These are phyloP conservation scores for Syngnathus typhle DNA, from an alignment of 2,113 vertebrate genomes.

Conservation along the genomic window DNA sequence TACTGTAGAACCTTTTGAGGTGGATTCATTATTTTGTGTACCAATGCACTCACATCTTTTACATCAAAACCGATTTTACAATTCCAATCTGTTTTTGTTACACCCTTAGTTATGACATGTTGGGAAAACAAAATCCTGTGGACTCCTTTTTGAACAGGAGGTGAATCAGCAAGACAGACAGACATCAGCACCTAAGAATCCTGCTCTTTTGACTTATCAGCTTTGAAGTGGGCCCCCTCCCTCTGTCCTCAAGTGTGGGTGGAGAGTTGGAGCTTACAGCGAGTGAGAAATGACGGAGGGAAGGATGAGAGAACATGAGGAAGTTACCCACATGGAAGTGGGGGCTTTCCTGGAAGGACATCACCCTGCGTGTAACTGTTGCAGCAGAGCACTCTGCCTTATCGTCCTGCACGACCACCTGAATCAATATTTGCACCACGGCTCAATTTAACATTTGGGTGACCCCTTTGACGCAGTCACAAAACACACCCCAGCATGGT, in stretches of 20 bases:
- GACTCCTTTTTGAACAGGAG: slow-evolving; percentile 49
- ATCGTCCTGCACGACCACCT: slow-evolving; percentile 72
- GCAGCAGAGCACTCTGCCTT: slow-evolving; percentile 61
- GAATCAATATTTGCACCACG: slow-evolving; percentile 78
- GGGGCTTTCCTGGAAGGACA: slow-evolving; percentile 73
- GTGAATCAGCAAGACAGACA: slow-evolving; percentile 56
- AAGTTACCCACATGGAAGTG: slow-evolving; percentile 68
- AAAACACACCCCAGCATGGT: slow-evolving; percentile 71
- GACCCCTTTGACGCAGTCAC: slow-evolving; percentile 70
- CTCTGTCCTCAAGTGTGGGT: slow-evolving; percentile 53
- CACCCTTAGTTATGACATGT: slow-evolving; percentile 8
- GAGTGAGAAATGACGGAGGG: slow-evolving; percentile 40
- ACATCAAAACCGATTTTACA: too few relatives aligned
- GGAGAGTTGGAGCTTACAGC: slow-evolving; percentile 46
- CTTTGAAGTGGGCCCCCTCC: slow-evolving; percentile 69
- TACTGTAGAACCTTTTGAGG: too few relatives aligned
- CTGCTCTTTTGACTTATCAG: slow-evolving; percentile 55
- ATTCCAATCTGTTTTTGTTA: too few relatives aligned
- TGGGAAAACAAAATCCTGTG: slow-evolving; percentile 45
- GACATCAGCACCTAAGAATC: slow-evolving; percentile 56
- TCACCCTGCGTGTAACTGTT: slow-evolving; percentile 66
- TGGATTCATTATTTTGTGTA: too few relatives aligned
- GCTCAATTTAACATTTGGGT: slow-evolving; percentile 76
- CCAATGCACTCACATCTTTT: too few relatives aligned
- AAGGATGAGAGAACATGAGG: slow-evolving; percentile 54